These are phyloP conservation scores for Polypterus senegalus DNA, from an alignment of 2,113 vertebrate species.

Conservation along the genomic window DNA sequence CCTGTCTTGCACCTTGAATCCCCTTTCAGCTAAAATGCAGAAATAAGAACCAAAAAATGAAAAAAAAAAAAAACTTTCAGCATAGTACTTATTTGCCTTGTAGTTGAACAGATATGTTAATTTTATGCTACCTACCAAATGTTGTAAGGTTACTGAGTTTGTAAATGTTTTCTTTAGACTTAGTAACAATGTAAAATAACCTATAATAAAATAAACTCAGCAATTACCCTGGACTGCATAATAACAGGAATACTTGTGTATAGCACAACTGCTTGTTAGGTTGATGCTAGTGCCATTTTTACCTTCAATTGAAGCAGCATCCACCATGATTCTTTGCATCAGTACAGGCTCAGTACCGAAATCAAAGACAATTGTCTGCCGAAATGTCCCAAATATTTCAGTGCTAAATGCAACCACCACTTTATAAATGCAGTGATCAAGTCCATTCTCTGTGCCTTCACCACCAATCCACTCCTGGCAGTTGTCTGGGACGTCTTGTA, in stretches of 20 bases:
- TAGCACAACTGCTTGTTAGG: background rate
- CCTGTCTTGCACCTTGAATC: too few species aligned
- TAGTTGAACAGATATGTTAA: too few species aligned
- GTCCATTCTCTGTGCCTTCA: conserved; percentile 71
- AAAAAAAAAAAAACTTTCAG: background rate
- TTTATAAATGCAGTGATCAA: conserved; percentile 89
- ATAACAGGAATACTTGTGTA: background rate
- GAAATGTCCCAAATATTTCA: conserved; percentile 96
- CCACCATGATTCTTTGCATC: conserved; percentile 97
- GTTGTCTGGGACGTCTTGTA: conserved; percentile 68
- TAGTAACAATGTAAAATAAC: background rate
- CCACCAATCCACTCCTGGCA: conserved; percentile 92
- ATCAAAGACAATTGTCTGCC: conserved; percentile 95
- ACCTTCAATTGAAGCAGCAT: conserved; percentile 97
- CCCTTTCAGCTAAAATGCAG: too few species aligned
- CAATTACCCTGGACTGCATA: background rate
- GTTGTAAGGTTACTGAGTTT: too few species aligned
- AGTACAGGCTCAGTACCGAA: conserved; percentile 94
- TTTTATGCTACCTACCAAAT: too few species aligned
- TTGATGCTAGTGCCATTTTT: conserved; percentile 16
- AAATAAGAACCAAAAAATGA: background rate
- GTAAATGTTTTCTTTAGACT: too few species aligned
- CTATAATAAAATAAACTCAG: background rate
- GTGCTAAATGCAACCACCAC: conserved; percentile 88
- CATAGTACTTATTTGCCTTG: background rate